phyloP scores from a whole-genome alignment of 2,113 vertebrate species.

The Oreochromis spilurus region DNA sequence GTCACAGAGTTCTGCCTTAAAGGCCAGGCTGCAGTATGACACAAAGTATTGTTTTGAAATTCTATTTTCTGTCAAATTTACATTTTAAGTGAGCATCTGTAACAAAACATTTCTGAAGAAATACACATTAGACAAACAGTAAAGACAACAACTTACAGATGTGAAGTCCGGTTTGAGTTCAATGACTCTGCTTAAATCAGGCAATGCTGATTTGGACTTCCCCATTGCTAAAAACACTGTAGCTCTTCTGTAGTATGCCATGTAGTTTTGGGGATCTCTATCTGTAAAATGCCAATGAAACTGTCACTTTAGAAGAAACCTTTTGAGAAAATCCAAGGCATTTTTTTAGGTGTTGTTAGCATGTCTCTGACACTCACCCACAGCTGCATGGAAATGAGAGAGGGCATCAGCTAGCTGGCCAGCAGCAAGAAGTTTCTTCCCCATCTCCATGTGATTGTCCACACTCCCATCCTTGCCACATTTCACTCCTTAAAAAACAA shows the following conservation, averaged over 20 bases:
- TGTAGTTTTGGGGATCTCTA: conserved; percentile 92
- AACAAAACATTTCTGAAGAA: neutral
- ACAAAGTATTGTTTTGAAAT: neutral
- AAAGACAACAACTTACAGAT: conserved; percentile 73
- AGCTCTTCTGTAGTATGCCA: conserved; percentile 95
- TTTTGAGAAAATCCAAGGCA: neutral
- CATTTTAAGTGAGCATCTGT: neutral
- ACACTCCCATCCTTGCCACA: conserved; percentile 88
- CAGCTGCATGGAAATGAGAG: conserved; percentile 94
- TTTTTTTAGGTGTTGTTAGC: neutral
- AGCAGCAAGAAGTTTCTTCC: conserved; percentile 94
- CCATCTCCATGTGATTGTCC: conserved; percentile 96
- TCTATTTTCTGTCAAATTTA: neutral
- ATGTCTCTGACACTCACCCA: conserved; percentile 78
- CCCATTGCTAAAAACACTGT: conserved; percentile 97
- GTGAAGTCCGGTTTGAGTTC: conserved; percentile 98
- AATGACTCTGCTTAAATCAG: conserved; percentile 92
- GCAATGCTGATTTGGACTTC: conserved; percentile 95
- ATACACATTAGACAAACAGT: neutral
- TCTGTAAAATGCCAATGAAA: conserved; percentile 67
- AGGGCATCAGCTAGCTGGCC: conserved; percentile 95
- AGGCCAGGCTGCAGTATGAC: neutral
- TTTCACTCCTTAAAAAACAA: conserved; percentile 79
- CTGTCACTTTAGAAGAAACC: neutral
- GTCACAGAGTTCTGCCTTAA: neutral